A percentile compares a stretch with the other conserved stretches of the same genome.
Evolutionary conservation across 2,113 vertebrate species (phyloP).

Genomic region (Ellobius talpinus): DNA sequence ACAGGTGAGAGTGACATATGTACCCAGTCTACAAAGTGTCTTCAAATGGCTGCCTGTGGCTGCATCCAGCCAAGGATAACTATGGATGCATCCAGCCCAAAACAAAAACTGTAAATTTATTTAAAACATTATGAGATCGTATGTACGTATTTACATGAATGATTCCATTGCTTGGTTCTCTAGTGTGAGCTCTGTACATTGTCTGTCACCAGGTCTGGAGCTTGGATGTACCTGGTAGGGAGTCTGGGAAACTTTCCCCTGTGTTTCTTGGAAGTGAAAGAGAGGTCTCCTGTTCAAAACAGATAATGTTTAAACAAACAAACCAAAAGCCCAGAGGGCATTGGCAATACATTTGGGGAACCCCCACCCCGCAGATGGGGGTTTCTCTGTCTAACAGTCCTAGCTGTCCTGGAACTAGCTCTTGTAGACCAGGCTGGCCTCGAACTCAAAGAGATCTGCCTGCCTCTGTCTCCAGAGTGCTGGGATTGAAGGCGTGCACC

Average conservation of each 20-base stretch:
- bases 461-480: no score
- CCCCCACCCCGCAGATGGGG: no score
- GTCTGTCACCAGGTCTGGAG: neutral
- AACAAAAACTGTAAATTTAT: neutral
- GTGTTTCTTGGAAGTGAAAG: neutral
- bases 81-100: neutral
- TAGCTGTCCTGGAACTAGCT: no score
- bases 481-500: no score
- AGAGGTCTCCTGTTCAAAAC: neutral
- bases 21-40: neutral
- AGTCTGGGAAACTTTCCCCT: no score
- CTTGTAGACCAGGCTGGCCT: no score
- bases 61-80: neutral
- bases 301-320: neutral
- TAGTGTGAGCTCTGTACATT: neutral
- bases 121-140: neutral
- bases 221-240: no score
- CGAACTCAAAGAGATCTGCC: no score
- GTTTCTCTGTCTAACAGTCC: no score
- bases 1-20: neutral
- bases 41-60: neutral
- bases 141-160: neutral
- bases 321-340: neutral
- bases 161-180: neutral
- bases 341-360: neutral